A percentile compares a stretch with the other conserved stretches of the same genome.
These are phyloP conservation scores for Bursaphelenchus okinawaensis DNA, from an alignment of 2,888 invertebrate species.

Conservation along the genomic window DNA sequence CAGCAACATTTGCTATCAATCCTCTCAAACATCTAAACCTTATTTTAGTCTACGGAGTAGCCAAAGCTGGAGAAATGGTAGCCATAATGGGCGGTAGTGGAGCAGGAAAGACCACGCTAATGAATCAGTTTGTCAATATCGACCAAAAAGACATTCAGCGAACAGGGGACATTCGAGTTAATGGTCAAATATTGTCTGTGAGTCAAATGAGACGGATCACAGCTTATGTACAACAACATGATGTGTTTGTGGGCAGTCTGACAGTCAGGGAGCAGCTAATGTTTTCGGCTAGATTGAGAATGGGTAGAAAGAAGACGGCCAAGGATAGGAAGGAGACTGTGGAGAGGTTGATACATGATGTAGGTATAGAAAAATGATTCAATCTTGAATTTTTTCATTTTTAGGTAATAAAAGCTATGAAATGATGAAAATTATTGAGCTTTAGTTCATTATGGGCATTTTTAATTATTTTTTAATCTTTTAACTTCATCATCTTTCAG, in stretches of 20 bases:
- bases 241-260: conserved; percentile 76
- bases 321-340: conserved; percentile 27
- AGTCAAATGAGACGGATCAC: conserved; percentile 66
- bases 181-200: conserved; percentile 34
- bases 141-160: conserved; percentile 38
- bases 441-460: no score
- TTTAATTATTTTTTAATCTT: no score
- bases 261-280: conserved; percentile 80
- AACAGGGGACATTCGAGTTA: conserved; percentile 38
- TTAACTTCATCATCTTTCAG: conserved; percentile 23
- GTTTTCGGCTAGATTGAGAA: conserved; percentile 66
- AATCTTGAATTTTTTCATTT: neutral
- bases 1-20: no score
- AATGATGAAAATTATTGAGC: neutral
- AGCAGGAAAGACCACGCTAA: conserved; percentile 83
- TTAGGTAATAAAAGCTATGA: neutral
- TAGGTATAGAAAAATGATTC: conserved; percentile 5
- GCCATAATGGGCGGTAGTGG: conserved; percentile 65
- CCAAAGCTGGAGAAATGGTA: conserved; percentile 38
- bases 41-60: conserved; percentile 35
- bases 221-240: conserved; percentile 85
- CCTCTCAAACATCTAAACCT: neutral
- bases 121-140: conserved; percentile 76
- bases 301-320: conserved; percentile 21
- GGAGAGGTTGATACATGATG: conserved; percentile 27